These are phyloP conservation scores for Philonicus albiceps DNA, from an alignment of 2,888 invertebrate species.

Conservation along the genomic window DNA sequence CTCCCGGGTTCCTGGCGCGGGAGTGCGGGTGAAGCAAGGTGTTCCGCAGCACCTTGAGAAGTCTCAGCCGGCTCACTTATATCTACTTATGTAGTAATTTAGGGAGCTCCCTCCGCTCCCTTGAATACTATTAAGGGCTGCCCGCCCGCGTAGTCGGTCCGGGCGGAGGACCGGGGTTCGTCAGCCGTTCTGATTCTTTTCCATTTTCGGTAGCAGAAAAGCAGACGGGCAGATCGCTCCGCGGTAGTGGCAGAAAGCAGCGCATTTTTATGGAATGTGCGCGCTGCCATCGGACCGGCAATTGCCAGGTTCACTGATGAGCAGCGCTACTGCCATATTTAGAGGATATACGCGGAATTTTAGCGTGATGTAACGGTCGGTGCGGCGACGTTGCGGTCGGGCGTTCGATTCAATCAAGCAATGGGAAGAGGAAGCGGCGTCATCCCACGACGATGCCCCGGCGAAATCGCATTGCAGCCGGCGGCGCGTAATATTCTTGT, in stretches of 20 bases:
- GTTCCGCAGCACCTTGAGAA: background rate
- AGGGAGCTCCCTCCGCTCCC: conserved; percentile 3
- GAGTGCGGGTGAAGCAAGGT: background rate
- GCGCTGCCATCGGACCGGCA: background rate
- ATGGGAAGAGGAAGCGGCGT: background rate
- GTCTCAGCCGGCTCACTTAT: background rate
- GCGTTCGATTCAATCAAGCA: background rate
- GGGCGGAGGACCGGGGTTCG: background rate
- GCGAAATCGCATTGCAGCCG: background rate
- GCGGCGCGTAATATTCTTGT: conserved; percentile 6
- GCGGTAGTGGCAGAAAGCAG: background rate
- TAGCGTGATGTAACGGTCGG: background rate
- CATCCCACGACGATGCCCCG: background rate
- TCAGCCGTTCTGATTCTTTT: background rate
- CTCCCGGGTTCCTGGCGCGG: background rate
- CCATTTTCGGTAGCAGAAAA: background rate
- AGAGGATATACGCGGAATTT: background rate
- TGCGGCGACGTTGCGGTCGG: background rate
- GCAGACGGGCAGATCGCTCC: background rate
- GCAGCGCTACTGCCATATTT: background rate
- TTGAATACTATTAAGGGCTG: conserved; percentile 25
- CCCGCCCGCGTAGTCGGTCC: background rate
- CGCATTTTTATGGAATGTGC: conserved; percentile 16
- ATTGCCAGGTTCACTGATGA: conserved; percentile 3
- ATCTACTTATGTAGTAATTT: conserved; percentile 23